Evolutionary conservation across 2,113 vertebrate species (phyloP), one percentile per base, ranked within the genome.

Genomic region (Rhinolophus ferrumequinum): DNA sequence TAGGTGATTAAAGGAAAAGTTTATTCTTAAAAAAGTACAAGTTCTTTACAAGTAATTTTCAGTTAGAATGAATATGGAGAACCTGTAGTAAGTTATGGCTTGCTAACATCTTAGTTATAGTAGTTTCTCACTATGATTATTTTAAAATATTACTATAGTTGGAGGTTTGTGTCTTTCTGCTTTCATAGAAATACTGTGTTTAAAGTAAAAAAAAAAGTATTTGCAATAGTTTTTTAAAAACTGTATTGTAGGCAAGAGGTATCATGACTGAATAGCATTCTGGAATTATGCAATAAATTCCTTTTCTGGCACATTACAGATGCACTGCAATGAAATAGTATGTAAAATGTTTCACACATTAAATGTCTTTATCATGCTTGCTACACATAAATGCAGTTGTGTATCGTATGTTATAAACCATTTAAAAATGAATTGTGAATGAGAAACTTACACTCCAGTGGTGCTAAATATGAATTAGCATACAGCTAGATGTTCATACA

Each of bases 171-270:
- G 26, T 38, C 26, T 50, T 62, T 88, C 15, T 93, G 38, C 41
- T 75, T 81, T 64, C 52, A 38, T 69, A 67, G 28, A 93, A 84
- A 56, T 76, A 44, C 2, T 76, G 3, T 60, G 30, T 89, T 82
- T 52, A 83, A 82, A 96, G 67, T 73, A 77, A 80, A 86, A 92
- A 77, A 80, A 86, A 92, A 89, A 60, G 6, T 52, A 72, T 85
- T 80, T 95, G 18, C 69, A 86, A 64, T 56, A 64, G 50, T 86
- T 81, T 58, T 75, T 88, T 60, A 64, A 30, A 93, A 81, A 35
- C 13, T 84, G 6, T 52, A 28, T 54, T 72, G 14, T 95, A 41
- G 44, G 2, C 22, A 58, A 58, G 14, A 84, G 70, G 14, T 41
- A 30, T 38, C 50, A 94, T 75, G 30, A 21, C n/a, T 44, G 41